Evolutionary conservation across 2,888 invertebrate species (phyloP).

Genomic region (Dynastes hyllus): DNA sequence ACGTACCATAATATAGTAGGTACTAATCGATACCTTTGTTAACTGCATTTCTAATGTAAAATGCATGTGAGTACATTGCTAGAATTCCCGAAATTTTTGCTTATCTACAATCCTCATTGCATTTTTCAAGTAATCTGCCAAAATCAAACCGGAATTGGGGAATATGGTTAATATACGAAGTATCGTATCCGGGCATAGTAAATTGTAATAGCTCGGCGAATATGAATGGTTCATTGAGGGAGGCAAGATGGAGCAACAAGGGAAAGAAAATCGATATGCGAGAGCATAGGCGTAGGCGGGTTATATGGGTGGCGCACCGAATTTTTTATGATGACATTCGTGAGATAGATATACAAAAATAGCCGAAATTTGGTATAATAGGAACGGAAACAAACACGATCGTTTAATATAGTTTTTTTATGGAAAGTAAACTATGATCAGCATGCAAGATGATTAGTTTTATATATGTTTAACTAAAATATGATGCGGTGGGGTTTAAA

Average conservation of each 20-base stretch:
- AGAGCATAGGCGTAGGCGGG: conserved; percentile 47
- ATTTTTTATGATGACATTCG: conserved; percentile 19
- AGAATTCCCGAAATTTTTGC: neutral
- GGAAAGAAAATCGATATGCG: conserved; percentile 54
- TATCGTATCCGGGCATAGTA: conserved; percentile 21
- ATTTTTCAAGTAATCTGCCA: neutral
- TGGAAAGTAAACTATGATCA: neutral
- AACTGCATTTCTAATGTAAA: too few species aligned
- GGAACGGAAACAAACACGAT: neutral
- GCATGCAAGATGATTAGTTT: too few species aligned
- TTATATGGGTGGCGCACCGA: conserved; percentile 36
- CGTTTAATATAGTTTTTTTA: neutral
- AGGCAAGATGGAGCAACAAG: conserved; percentile 54
- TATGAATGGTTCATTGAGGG: conserved; percentile 60
- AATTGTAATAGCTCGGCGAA: conserved; percentile 26
- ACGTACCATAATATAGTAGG: too few species aligned
- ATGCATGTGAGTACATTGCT: too few species aligned
- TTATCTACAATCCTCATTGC: neutral
- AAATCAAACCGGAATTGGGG: neutral
- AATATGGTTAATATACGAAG: neutral
- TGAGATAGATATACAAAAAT: conserved; percentile 12
- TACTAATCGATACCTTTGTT: too few species aligned
- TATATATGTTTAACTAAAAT: too few species aligned
- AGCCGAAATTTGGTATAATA: conserved; percentile 12
- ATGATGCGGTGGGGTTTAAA: too few species aligned